Percentiles rank a stretch among this genome's conserved stretches.
Evolutionary conservation across 2,113 vertebrate genomes (phyloP).

Genomic region (Hymenochirus boettgeri): DNA sequence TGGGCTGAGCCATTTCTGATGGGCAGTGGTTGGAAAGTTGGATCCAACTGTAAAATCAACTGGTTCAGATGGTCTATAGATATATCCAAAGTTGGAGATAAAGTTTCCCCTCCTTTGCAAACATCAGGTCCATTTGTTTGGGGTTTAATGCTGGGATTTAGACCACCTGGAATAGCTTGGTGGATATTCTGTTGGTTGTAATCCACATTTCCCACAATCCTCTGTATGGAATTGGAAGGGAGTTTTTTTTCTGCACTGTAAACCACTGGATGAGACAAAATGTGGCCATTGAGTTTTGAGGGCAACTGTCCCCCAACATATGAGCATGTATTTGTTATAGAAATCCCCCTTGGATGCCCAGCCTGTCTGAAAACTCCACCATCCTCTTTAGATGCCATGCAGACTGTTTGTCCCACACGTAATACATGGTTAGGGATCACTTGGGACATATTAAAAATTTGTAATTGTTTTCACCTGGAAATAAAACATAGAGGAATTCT

Average conservation of each 20-base stretch:
- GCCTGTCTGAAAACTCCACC: background rate
- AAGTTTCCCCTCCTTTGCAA: slow-evolving; percentile 9
- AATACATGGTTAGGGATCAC: slow-evolving; percentile 66
- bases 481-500: background rate
- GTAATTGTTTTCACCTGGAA: background rate
- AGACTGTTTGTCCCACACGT: slow-evolving; percentile 68
- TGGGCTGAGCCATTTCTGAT: background rate
- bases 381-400: slow-evolving; percentile 50
- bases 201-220: background rate
- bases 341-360: slow-evolving; percentile 20
- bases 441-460: slow-evolving; percentile 58
- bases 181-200: background rate
- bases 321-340: slow-evolving; percentile 13
- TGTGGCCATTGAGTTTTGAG: background rate
- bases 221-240: background rate
- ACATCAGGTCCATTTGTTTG: background rate
- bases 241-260: background rate
- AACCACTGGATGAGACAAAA: background rate
- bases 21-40: slow-evolving; percentile 62
- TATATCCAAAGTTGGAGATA: slow-evolving; percentile 60
- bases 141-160: background rate
- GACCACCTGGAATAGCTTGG: background rate
- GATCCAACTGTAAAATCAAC: slow-evolving; percentile 77
- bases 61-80: slow-evolving; percentile 72
- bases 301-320: slow-evolving; percentile 43